phyloP scores from a whole-genome alignment of 2,113 vertebrate species.

The Ifrita kowaldi region DNA sequence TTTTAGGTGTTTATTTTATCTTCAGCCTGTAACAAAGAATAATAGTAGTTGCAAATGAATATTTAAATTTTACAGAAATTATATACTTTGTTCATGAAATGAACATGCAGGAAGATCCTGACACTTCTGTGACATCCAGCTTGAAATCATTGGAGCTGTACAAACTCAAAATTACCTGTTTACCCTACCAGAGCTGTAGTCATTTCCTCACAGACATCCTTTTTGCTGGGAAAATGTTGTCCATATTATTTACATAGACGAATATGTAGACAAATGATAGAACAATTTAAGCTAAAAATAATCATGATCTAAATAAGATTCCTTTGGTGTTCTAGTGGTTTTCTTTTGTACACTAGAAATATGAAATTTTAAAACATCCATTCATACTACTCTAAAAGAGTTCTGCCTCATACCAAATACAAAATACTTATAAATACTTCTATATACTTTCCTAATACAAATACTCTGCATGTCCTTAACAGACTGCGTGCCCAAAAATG shows the following conservation, averaged over 20 bases:
- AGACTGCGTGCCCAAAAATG: neutral
- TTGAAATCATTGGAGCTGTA: neutral
- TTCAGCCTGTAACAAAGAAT: neutral
- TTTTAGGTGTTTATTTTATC: neutral
- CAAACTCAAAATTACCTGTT: neutral
- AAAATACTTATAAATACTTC: neutral
- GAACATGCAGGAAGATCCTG: neutral
- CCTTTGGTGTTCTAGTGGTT: fast-evolving
- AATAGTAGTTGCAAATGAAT: neutral
- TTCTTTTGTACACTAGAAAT: neutral
- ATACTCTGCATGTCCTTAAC: neutral
- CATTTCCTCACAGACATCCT: neutral
- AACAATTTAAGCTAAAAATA: neutral
- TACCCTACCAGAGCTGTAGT: neutral
- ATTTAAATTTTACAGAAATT: neutral
- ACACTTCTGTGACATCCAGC: neutral
- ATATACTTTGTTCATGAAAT: neutral
- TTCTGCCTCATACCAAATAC: neutral
- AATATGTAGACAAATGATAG: neutral
- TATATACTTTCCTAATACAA: neutral
- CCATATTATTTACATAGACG: no score
- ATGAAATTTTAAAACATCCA: neutral
- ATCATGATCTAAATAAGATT: neutral
- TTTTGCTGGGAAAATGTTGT: neutral
- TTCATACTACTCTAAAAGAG: neutral